Base-by-base conservation (phyloP, 2,888 invertebrate genomes). In the Caenorhabditis becei region DNA sequence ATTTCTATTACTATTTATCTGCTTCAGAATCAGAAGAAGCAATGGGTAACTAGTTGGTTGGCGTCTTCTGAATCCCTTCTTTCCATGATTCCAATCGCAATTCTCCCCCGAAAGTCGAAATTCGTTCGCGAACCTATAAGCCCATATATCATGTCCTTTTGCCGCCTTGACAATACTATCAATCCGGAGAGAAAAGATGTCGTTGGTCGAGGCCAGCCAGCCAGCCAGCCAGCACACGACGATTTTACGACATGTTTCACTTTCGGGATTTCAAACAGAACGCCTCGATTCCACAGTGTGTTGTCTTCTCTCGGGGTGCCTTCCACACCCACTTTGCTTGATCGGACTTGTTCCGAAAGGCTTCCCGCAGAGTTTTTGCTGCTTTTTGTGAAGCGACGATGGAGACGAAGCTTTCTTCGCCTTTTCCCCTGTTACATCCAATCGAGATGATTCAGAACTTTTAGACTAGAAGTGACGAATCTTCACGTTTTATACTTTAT, bases 201-300 rank as follows among this genome's bases (percentile, higher is more conserved):
- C 54, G 44, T 35, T 32, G 5, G 32, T 32, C 53, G 20, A 18
- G 51, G 26, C 23, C 32, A n/a, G 54, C 26, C 61, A 41, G 44
- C 59, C 47, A 58, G 47, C 20, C 23, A 18, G 47, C 44, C 5
- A 54, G 44, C 54, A 63, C 62, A 53, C 32, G 32, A 63, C 62
- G 32, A 32, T 69, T 71, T 74, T 74, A 74, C 65, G 74, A 74
- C 74, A 74, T 74, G 74, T 74, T 74, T 74, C 74, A 74, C 74
- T 74, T 65, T 74, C 74, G 74, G 66, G 74, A 74, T 74, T 59
- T 74, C 32, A 44, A 58, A 72, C 54, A 58, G 63, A 63, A 72
- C 49, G 35, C 59, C 41, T 41, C 56, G 35, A 69, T 69, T 37
- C 49, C 5, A 47, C 28, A 26, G 54, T n/a, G 11, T n/a, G n/a